phyloP scores from a whole-genome alignment of 2,797 vertebrate species.

The Zenarchopterus dispar region DNA sequence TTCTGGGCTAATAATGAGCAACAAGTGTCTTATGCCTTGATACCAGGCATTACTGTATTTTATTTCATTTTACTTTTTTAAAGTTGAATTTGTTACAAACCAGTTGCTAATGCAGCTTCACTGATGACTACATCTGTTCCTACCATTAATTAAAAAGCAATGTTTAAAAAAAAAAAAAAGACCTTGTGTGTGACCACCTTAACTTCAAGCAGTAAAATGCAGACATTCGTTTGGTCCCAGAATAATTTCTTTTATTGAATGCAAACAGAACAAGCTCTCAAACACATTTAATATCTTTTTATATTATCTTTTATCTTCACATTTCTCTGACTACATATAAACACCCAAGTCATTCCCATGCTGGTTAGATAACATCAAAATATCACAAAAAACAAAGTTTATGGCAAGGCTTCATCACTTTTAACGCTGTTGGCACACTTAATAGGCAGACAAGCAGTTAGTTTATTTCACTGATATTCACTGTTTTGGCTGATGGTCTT shows the following conservation, averaged over 20 bases:
- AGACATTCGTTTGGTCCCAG: constrained; percentile 75
- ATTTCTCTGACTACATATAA: constrained; percentile 39
- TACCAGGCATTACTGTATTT: constrained; percentile 10
- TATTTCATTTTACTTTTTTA: background rate
- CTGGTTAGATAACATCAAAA: constrained; percentile 80
- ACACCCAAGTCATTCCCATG: constrained; percentile 84
- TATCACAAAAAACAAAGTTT: constrained; percentile 72
- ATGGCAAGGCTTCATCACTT: constrained; percentile 54
- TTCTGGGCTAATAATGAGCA: constrained; percentile 6
- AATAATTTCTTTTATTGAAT: constrained; percentile 89
- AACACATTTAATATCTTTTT: constrained; percentile 65
- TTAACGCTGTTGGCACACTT: constrained; percentile 66
- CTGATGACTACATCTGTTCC: constrained; percentile 33
- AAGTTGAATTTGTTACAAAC: constrained; percentile 35
- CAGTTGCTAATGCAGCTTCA: constrained; percentile 18
- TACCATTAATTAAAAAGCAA: constrained; percentile 44
- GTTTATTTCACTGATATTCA: constrained; percentile 13
- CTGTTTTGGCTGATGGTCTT: background rate
- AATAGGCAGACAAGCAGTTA: constrained; percentile 41
- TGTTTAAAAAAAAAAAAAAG: background rate
- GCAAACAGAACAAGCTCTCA: constrained; percentile 77
- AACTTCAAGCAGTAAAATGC: constrained; percentile 24
- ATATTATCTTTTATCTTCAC: constrained; percentile 24
- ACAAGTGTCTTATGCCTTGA: constrained; percentile 16
- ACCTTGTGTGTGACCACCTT: constrained; percentile 13